Conservation (phyloP, 2,113 vertebrate genomes). For the Abramis brama region DNA sequence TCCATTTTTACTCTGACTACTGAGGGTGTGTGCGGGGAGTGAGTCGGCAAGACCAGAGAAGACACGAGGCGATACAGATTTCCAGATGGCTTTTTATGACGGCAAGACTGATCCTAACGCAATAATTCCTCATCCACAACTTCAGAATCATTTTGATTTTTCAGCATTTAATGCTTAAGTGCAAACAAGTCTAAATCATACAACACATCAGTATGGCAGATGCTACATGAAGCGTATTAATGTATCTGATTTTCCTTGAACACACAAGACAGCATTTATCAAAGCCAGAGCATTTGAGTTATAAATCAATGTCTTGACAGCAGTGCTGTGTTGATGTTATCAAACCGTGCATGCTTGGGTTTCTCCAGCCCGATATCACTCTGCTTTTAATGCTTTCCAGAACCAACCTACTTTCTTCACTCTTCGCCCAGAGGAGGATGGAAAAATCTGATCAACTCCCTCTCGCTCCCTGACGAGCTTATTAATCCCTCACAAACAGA, state of each 20-base stretch:
- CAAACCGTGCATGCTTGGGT: not conserved
- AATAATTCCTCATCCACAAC: slow-evolving; percentile 2
- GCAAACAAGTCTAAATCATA: not conserved
- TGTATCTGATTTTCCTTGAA: slow-evolving; percentile 15
- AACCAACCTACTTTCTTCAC: slow-evolving; percentile 38
- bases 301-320: slow-evolving; percentile 27
- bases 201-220: not conserved
- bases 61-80: not conserved
- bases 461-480: slow-evolving; percentile 66
- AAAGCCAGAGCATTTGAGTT: not conserved
- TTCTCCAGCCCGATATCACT: not conserved
- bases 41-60: slow-evolving; percentile 15
- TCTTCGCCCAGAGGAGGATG: slow-evolving; percentile 63
- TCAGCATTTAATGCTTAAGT: not conserved
- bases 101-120: not conserved
- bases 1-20: slow-evolving; percentile 27
- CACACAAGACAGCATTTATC: not conserved
- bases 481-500: slow-evolving; percentile 64
- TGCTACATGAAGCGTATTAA: not conserved
- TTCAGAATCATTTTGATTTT: slow-evolving; percentile 1
- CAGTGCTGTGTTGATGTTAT: not conserved
- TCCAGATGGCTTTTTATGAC: slow-evolving; percentile 1
- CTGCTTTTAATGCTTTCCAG: not conserved
- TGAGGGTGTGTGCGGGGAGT: slow-evolving; percentile 3
- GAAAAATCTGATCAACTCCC: slow-evolving; percentile 73